phyloP scores from a whole-genome alignment of 2,113 vertebrate genomes.

The Ellobius talpinus region DNA sequence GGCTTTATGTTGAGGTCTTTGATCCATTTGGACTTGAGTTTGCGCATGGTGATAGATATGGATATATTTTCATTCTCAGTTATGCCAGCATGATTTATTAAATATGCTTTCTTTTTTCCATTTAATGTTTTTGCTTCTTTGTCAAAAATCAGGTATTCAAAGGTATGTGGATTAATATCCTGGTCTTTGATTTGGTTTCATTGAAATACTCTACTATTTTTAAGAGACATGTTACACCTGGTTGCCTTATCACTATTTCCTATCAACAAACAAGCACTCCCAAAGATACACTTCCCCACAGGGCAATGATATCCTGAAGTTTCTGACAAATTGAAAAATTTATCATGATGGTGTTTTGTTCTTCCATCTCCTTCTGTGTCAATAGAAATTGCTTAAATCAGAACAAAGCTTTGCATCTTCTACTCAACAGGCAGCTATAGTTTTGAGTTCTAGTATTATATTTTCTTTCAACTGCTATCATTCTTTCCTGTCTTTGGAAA shows the following conservation, averaged over 20 bases:
- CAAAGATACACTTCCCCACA: neutral
- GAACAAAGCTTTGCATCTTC: neutral
- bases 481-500: neutral
- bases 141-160: too few relatives aligned
- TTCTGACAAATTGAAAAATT: neutral
- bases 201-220: neutral
- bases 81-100: too few relatives aligned
- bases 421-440: neutral
- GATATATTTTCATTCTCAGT: too few relatives aligned
- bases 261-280: neutral
- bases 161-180: too few relatives aligned
- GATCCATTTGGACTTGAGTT: too few relatives aligned
- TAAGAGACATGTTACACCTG: neutral
- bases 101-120: too few relatives aligned
- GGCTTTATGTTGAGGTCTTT: too few relatives aligned
- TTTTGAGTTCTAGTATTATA: neutral
- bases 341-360: neutral
- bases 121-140: too few relatives aligned
- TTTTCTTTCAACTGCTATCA: neutral
- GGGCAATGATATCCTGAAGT: neutral
- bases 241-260: neutral
- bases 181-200: too few relatives aligned
- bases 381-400: neutral
- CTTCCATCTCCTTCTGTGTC: neutral
- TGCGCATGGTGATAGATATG: too few relatives aligned